These are phyloP conservation scores for Brachionus manjavacas DNA, from an alignment of 1,140 invertebrate species.

Conservation along the genomic window DNA sequence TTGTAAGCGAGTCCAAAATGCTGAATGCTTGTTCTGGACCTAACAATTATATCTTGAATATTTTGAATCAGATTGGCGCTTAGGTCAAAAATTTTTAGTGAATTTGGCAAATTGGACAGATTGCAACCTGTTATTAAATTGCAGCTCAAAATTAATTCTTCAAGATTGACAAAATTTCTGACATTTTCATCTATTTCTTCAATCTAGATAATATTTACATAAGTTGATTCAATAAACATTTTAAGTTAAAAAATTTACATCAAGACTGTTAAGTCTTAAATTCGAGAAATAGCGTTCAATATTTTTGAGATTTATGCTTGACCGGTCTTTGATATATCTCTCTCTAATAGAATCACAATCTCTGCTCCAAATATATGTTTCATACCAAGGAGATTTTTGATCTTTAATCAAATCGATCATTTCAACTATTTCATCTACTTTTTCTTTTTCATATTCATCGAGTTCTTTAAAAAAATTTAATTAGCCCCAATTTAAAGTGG, in stretches of 20 bases:
- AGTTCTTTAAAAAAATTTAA: neutral
- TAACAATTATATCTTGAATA: neutral
- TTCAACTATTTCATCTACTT: constrained; percentile 6
- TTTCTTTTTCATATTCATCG: constrained; percentile 27
- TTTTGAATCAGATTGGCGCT: constrained; percentile 3
- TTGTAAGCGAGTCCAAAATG: constrained; percentile 27
- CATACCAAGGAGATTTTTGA: constrained; percentile 38
- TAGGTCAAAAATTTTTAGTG: constrained; percentile 23
- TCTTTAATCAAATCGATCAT: constrained; percentile 37
- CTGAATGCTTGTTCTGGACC: neutral
- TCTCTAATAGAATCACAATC: constrained; percentile 22
- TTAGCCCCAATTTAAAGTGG: neutral
- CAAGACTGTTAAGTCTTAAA: constrained; percentile 6
- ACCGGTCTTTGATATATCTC: neutral
- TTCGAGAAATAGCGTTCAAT: constrained; percentile 16
- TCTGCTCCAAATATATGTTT: constrained; percentile 25
- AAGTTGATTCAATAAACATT: neutral
- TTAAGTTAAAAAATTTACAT: neutral
- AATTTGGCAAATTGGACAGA: constrained; percentile 21
- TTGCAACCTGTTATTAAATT: neutral
- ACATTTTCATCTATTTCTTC: neutral
- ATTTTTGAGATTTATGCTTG: neutral
- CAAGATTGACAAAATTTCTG: neutral
- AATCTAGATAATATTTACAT: neutral
- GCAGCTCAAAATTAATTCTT: constrained; percentile 18